Conservation (phyloP, 2,113 vertebrate species). For the Aplodontia rufa region DNA sequence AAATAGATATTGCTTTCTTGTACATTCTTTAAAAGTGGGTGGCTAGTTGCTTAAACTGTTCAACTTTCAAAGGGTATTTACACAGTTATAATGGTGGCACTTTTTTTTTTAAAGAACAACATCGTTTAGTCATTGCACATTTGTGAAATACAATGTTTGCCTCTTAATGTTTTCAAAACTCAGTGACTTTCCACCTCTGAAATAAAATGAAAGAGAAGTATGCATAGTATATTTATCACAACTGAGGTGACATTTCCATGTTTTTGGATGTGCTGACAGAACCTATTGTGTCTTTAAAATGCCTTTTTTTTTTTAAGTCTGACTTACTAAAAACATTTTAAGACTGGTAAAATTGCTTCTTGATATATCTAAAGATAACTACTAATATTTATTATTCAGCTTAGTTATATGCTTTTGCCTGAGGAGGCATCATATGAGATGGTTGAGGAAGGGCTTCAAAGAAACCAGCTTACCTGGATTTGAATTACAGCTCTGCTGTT, state of each 20-base stretch:
- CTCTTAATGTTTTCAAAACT: background rate
- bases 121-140: background rate
- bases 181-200: background rate
- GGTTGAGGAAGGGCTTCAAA: background rate
- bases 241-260: background rate
- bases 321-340: background rate
- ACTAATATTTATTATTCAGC: background rate
- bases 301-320: background rate
- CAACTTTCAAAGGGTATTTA: background rate
- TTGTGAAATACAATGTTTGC: background rate
- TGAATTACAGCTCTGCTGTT: background rate
- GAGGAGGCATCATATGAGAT: background rate
- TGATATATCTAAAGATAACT: background rate
- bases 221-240: accelerated
- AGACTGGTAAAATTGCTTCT: background rate
- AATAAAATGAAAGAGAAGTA: background rate
- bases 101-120: background rate
- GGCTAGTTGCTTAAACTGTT: background rate
- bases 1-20: background rate
- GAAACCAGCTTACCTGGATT: background rate
- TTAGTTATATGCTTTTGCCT: background rate
- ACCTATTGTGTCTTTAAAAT: background rate
- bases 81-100: background rate
- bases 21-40: conserved; percentile 55
- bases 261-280: background rate